Evolutionary conservation across 1,140 invertebrate genomes (phyloP), one percentile per base, ranked within the genome.

Genomic region (Solen grandis): DNA sequence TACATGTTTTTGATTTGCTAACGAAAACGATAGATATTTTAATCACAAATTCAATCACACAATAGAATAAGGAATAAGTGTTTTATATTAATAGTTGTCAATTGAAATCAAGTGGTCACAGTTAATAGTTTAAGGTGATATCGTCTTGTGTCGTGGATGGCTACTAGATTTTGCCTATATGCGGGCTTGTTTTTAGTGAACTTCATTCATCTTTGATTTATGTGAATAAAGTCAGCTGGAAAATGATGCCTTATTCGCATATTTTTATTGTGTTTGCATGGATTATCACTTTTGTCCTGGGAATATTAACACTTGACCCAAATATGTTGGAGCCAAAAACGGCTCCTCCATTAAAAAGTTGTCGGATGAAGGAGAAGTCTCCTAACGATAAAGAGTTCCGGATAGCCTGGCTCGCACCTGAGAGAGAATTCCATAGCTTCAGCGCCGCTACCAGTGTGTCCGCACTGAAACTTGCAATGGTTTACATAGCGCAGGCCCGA

Each of bases 371-470:
- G 31, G 35, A 1, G 1, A 78, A 78, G 46, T 14, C 19, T 14
- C 52, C 63, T 5, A 33, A 69, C 52, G 77, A 80, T 25, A 69
- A 77, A 25, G 81, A 82, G 54, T 75, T 77, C 27, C 59, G 82
- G 16, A 80, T 83, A 25, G 82, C 76, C 2, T 83, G 82, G 82
- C 25, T 83, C 22, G 82, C 82, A 19, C 82, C 82, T 2, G 41
- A 72, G 57, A 76, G 72, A 29, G 76, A 79, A 33, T 80, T 68
- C 36, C 63, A 83, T 35, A 74, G 73, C 50, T 83, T 83, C 16
- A 83, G 76, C 52, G 82, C 82, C 13, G 35, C 38, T 10, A 75
- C 75, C 2, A 83, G 82, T 41, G 55, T 63, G 8, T 75, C 75
- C 14, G 75, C 66, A 14, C 41, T 83, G 22, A 79, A 74, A 36